Evolutionary conservation across 1,140 invertebrate species (phyloP), one percentile per base, ranked within the genome.

Genomic region (Cotesia glomerata): DNA sequence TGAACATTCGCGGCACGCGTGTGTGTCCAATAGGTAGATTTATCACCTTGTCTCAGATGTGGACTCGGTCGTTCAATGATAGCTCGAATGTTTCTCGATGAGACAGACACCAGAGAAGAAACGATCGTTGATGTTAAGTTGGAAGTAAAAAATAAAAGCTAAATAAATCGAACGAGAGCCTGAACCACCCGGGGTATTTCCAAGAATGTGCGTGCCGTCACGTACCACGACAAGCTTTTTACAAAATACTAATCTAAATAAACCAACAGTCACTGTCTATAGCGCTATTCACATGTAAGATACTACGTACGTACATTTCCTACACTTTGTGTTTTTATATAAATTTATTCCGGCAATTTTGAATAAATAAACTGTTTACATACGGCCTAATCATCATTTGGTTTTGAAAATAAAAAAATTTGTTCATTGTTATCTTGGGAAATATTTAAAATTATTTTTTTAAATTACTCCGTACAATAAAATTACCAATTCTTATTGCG

Each of bases 211-310:
- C 81, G 77, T 84, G 79, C 82, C 79, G 76, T 82, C 82, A 84
- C 82, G 83, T 84, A 58, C 16, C 18, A 61, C 72, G 74, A 79
- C 72, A 71, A 75, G 72, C 34, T 81, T 80, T 82, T 81, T 79
- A 81, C 75, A 78, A 70, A 81, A 82, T 81, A 79, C 78, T 80
- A 80, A 82, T 83, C 76, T 81, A 79, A 83, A 83, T 82, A 82
- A 82, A 82, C 54, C 74, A 74, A 54, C 63, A 63, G 72, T 77
- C 77, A 45, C 39, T 45, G 39, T 45, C 39, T 45, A 45, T 74
- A 61, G 49, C 26, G 56, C 39, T 7, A 45, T 45, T 45, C 39
- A 45, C 39, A 45, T 45, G 8, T 9, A 11, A 45, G 39, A 45
- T 56, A 18, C 56, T 14, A 58, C 56, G n/a, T 51, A 9, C 39